Percentiles rank a stretch among this genome's conserved stretches.
These are phyloP conservation scores for Chauna torquata DNA, from an alignment of 2,113 vertebrate species.

Conservation along the genomic window DNA sequence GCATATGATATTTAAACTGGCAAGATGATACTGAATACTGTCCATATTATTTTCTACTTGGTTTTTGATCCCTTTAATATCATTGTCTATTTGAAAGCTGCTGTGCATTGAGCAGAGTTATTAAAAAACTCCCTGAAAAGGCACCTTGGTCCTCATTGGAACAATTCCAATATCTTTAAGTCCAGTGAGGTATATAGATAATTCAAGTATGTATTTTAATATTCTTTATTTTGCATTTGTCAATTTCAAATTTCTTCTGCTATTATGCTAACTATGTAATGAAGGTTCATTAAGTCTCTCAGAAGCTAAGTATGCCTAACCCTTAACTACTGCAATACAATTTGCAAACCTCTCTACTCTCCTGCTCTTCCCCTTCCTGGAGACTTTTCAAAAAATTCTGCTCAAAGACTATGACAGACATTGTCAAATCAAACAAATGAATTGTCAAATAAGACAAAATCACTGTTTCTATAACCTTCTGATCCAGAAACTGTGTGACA, in stretches of 20 bases:
- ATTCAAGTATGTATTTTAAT: neutral
- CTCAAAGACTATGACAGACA: neutral
- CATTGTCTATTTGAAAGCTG: neutral
- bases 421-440: neutral
- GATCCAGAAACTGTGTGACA: neutral
- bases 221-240: neutral
- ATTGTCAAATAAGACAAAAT: neutral
- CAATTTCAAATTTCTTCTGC: neutral
- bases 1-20: neutral
- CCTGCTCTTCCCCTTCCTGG: neutral
- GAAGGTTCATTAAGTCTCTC: neutral
- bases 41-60: neutral
- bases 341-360: neutral
- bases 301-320: neutral
- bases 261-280: neutral
- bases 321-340: neutral
- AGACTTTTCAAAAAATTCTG: neutral
- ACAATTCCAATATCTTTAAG: neutral
- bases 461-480: neutral
- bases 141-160: neutral
- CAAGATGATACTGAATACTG: neutral
- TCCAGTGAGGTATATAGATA: neutral
- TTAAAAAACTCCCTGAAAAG: neutral
- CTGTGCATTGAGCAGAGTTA: neutral
- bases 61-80: neutral